Base-by-base conservation (phyloP, 2,797 vertebrate species). In the Esox lucius region DNA sequence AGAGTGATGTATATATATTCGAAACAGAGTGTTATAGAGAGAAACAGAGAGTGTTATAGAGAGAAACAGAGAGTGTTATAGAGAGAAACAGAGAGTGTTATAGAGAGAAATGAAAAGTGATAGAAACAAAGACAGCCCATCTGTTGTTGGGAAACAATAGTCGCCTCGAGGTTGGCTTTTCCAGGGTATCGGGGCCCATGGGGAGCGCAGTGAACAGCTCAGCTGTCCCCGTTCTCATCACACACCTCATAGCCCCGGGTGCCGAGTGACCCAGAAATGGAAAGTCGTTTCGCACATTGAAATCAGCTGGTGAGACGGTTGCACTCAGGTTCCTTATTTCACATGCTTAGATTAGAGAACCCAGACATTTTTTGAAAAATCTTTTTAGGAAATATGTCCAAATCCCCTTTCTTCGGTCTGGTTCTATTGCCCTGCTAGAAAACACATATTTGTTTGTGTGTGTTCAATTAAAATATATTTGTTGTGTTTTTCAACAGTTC, bases 181-280 rank as follows among this genome's bases (percentile, higher is more conserved):
- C 61, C 16, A 24, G 56, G 83, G 85, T 74, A 72, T 78, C 53
- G 70, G 86, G 81, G 86, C 86, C 77, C 81, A 80, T 75, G 79
- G 85, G 88, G 86, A 90, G 89, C 75, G 77, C 80, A 90, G 92
- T 87, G 77, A 78, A 24, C 53, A 75, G 79, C 81, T 85, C 87
- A 68, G 22, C 22, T 12, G 56, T 61, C 22, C 56, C 56, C 56
- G 17, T 61, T 12, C 56, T 24, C 56, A 59, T 75, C 79, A 77
- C 86, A 87, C 85, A 86, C 83, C 86, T 88, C 81, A 79, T 75
- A 72, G 80, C 89, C 89, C 85, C 84, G 86, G 87, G 87, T 75
- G 82, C 46, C 11, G 56, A 24, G 3, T 91, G 89, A 91, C 88
- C 88, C 83, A 91, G 86, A 92, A 90, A 91, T 82, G 51, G 65